Evolutionary conservation across 2,797 vertebrate genomes (phyloP), one percentile per base, ranked within the genome.

Genomic region (Emys orbicularis): DNA sequence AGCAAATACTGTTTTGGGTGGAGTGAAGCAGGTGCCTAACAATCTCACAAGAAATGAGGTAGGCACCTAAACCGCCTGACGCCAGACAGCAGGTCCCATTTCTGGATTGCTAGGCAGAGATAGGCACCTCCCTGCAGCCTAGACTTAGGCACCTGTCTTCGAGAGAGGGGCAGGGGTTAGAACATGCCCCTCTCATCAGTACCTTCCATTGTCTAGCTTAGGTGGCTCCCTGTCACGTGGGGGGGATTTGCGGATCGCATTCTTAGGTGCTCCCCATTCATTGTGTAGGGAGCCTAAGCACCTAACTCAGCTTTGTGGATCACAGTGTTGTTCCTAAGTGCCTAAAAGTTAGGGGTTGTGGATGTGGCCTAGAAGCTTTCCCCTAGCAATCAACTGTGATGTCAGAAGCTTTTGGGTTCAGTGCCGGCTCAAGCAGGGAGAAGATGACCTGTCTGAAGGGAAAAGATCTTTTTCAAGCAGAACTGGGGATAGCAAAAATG

Each of bases 381-480:
- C 34, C 61, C 5, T 1, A 12, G 2, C 29, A 50, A 37, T 18
- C 79, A 49, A 65, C 15, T 1, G 0, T 31, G 6, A 6, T 80
- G 57, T 16, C 29, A 65, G 15, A 72, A 79, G 74, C 4, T 37
- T 92, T 7, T 80, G 81, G 87, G 56, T 8, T 87, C 47, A 44
- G 57, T n/a, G 15, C 50, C 87, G 23, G 23, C 47, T 80, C 27
- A 49, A 8, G 52, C 7, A 86, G 44, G 3, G 5, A 13, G 52
- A 84, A 85, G 6, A 76, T 1, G 23, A 6, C 5, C 23, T 29
- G 11, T 15, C 19, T 29, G 53, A 74, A 84, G 1, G 5, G 37
- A 81, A 82, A 80, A 79, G 5, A 79, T 88, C 16, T 87, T 53
- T 86, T 79, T 6, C 12, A 86, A 86, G 34, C 4, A 89, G 10